Percentiles rank a stretch among this genome's conserved stretches.
Evolutionary conservation across 1,140 invertebrate genomes (phyloP).

Genomic region (Popillia japonica): DNA sequence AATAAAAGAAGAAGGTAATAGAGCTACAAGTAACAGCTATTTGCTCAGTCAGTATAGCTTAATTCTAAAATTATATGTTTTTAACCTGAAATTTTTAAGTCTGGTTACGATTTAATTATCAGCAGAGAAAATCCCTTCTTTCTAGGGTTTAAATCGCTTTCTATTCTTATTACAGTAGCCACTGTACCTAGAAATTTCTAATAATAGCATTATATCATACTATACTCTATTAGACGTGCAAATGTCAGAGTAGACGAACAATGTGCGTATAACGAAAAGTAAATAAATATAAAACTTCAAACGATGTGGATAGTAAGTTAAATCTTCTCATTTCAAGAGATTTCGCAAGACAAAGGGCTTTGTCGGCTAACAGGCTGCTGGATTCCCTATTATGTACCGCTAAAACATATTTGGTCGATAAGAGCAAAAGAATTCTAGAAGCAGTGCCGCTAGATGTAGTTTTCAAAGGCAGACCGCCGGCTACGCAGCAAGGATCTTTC

Average conservation of each 20-base stretch:
- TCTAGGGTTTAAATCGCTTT: no score
- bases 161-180: no score
- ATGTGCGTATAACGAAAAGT: neutral
- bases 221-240: neutral
- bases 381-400: slow-evolving; percentile 51
- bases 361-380: slow-evolving; percentile 50
- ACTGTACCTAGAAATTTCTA: no score
- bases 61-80: no score
- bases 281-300: neutral
- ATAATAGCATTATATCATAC: neutral
- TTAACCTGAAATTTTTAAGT: no score
- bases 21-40: no score
- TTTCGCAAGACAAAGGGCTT: slow-evolving; percentile 42
- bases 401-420: slow-evolving; percentile 52
- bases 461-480: slow-evolving; percentile 49
- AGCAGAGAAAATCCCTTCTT: no score
- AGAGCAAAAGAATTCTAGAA: slow-evolving; percentile 45
- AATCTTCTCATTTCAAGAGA: slow-evolving; percentile 44
- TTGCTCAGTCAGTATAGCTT: no score
- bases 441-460: slow-evolving; percentile 49
- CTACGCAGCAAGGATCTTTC: slow-evolving; percentile 48
- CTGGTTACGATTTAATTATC: no score
- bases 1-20: no score
- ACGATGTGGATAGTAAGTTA: slow-evolving; percentile 1
- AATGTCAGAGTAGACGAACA: neutral